Conservation (phyloP, 2,797 vertebrate genomes). For the Pseudochaenichthys georgianus region DNA sequence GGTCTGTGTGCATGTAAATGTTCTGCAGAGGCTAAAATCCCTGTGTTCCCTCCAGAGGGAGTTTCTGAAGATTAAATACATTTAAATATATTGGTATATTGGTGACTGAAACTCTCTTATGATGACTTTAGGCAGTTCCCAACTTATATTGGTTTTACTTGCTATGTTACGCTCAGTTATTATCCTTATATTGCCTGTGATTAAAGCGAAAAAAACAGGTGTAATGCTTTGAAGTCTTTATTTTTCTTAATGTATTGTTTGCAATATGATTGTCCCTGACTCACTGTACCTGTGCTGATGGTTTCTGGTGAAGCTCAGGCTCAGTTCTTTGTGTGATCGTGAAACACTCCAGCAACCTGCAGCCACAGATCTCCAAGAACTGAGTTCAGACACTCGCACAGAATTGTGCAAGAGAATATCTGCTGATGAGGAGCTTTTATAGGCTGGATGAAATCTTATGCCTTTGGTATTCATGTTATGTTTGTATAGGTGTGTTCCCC, state of each 20-base stretch:
- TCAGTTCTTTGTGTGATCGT: slow-evolving; percentile 17
- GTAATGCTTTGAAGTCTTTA: slow-evolving; percentile 4
- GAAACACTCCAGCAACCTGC: slow-evolving; percentile 17
- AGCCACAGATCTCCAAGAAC: slow-evolving; percentile 8
- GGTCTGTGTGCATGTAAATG: too few species aligned
- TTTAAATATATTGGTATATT: too few species aligned
- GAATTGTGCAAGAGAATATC: slow-evolving; percentile 21
- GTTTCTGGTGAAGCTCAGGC: slow-evolving; percentile 16
- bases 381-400: slow-evolving; percentile 23
- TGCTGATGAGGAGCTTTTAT: slow-evolving; percentile 31
- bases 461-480: slow-evolving; percentile 1
- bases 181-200: background rate
- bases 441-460: background rate
- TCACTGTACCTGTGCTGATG: slow-evolving; percentile 27
- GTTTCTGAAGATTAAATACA: too few species aligned
- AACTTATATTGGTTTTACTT: too few species aligned
- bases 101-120: background rate
- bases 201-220: background rate
- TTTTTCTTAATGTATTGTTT: background rate
- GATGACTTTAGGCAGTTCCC: background rate
- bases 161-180: background rate
- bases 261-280: background rate
- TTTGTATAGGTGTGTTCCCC: background rate
- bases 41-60: too few species aligned
- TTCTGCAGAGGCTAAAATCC: too few species aligned